Conservation (phyloP, 1,140 invertebrate species). For the Bombus affinis region DNA sequence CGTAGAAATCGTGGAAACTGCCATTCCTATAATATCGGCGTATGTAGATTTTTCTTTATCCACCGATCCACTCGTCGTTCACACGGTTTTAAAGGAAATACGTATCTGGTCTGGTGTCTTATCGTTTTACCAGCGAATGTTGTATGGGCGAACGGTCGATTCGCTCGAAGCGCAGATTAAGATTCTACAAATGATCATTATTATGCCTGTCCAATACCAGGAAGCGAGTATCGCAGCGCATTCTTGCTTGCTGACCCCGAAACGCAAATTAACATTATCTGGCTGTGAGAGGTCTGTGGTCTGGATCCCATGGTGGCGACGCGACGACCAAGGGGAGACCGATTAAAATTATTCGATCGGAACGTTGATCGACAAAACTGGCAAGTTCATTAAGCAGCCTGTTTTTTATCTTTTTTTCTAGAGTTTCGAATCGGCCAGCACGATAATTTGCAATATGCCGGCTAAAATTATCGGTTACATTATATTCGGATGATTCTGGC, state of each 20-base stretch:
- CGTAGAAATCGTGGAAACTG: neutral
- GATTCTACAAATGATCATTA: conserved; percentile 51
- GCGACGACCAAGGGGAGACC: neutral
- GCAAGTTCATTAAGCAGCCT: conserved; percentile 26
- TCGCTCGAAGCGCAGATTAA: conserved; percentile 30
- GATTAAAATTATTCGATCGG: conserved; percentile 43
- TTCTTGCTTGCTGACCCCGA: conserved; percentile 52
- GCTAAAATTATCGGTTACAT: neutral
- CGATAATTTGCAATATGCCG: conserved; percentile 15
- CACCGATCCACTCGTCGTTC: neutral
- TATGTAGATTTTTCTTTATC: neutral
- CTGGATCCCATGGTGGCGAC: conserved; percentile 16
- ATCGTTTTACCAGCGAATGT: neutral
- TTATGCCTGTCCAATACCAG: conserved; percentile 48
- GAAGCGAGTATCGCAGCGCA: conserved; percentile 16
- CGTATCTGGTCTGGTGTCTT: neutral
- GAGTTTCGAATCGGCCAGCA: neutral
- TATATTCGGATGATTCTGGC: neutral
- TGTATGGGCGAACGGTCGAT: neutral
- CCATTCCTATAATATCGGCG: neutral
- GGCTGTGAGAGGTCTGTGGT: neutral
- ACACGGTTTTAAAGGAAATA: neutral
- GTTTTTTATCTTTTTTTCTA: neutral
- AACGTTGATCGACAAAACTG: conserved; percentile 17
- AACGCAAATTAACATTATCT: conserved; percentile 62